Evolutionary conservation across 2,888 invertebrate species (phyloP), one percentile per base, ranked within the genome.

Genomic region (Ichneumon xanthorius): DNA sequence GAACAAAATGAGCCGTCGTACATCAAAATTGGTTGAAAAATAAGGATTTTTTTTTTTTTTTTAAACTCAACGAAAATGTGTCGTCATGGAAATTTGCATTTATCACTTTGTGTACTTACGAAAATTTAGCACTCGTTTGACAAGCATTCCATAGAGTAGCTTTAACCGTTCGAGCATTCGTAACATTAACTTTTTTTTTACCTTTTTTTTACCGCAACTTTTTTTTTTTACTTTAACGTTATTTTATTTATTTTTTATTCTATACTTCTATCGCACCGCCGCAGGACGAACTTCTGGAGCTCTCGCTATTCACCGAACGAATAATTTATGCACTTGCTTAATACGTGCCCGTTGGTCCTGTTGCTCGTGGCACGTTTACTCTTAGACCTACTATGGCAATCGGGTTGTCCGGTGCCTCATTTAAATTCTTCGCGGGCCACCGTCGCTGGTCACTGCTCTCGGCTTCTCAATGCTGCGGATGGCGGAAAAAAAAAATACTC

Each of bases 401-500:
- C 22, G 30, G 45, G 22, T 19, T 63, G 65, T 22, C 19, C 19
- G 77, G 58, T 70, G 40, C 72, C 81, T 78, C 78, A 84, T 86
- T 84, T 65, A 86, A 84, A 84, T 86, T 84, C 84, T 68, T 63
- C 55, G 58, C 30, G 19, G 70, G 75, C 68, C 37, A 55, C 73
- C 30, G 78, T 58, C 48, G 55, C 70, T 50, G 65, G 80, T 80
- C 84, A 71, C 72, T 48, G 73, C 80, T 80, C 72, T 80, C 80
- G 7, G 26, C 61, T 26, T 50, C 81, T 78, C 78, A 73, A 37
- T 53, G 48, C 80, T 50, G 22, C 11, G 9, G 50, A n/a, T 67
- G 50, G n/a, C 37, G 72, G 33, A 76, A 70, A 68, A n/a, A n/a
- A 50, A 61, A 63, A 71, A 55, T 22, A 72, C 37, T 22, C 6